Conservation (phyloP, 2,113 vertebrate species). For the Scalopus aquaticus region DNA sequence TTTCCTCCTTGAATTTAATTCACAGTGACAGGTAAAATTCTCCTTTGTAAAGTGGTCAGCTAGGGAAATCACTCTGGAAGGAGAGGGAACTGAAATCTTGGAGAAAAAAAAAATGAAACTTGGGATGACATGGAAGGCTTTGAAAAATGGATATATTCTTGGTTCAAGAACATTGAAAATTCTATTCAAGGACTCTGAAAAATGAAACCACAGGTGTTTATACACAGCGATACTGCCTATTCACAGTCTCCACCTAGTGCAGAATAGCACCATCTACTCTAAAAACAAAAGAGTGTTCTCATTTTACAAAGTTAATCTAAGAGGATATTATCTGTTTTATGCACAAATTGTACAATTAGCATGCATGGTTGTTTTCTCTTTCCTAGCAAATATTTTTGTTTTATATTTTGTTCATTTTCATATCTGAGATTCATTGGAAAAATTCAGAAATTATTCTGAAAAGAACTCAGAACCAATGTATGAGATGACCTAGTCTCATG, state of each 20-base stretch:
- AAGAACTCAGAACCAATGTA: neutral
- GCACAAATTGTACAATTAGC: neutral
- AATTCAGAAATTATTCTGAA: neutral
- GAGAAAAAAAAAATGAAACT: conserved; percentile 66
- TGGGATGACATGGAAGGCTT: neutral
- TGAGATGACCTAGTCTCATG: neutral
- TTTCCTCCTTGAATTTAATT: conserved; percentile 56
- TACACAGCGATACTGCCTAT: neutral
- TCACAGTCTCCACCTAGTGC: neutral
- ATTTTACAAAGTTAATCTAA: neutral
- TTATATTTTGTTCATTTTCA: neutral
- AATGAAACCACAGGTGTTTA: neutral
- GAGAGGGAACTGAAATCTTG: conserved; percentile 3
- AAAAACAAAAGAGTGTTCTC: neutral
- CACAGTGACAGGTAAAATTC: conserved; percentile 48
- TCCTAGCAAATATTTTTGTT: neutral
- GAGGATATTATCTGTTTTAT: neutral
- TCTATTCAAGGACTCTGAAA: conserved; percentile 7
- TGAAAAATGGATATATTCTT: conserved; percentile 53
- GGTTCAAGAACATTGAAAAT: conserved; percentile 52
- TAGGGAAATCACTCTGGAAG: conserved; percentile 64
- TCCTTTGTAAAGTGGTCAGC: conserved; percentile 54
- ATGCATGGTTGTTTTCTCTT: neutral
- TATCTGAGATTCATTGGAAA: neutral
- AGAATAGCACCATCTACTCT: neutral